phyloP scores from a whole-genome alignment of 1,140 invertebrate genomes.

The Cecropterus lyciades region DNA sequence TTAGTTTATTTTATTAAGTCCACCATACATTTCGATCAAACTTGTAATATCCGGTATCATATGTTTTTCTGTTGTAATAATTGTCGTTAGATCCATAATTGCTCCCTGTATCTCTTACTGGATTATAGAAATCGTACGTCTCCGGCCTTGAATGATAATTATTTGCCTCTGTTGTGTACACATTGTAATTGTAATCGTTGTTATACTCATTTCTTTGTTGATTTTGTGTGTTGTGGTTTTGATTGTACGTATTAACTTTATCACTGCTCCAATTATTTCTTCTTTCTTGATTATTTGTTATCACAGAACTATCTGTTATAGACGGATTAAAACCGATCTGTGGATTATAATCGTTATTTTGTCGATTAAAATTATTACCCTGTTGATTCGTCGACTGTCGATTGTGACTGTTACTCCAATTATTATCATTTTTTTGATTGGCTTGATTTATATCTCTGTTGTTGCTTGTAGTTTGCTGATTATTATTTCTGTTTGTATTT shows the following conservation, averaged over 20 bases:
- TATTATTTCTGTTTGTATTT: too few species aligned
- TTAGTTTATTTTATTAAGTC: conserved; percentile 17
- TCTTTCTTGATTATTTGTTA: conserved; percentile 19
- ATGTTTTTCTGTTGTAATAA: conserved; percentile 16
- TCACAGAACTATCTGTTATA: too few species aligned
- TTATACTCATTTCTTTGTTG: conserved; percentile 28
- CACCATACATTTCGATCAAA: conserved; percentile 38
- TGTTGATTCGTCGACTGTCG: too few species aligned
- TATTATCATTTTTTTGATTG: conserved; percentile 20
- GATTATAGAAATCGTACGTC: conserved; percentile 2
- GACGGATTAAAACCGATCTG: neutral
- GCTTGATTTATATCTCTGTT: conserved; percentile 5
- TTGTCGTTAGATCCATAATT: conserved; percentile 14
- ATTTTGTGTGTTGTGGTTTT: conserved; percentile 27
- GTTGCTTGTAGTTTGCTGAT: neutral
- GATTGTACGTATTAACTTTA: too few species aligned
- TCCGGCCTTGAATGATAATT: neutral
- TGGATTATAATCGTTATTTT: too few species aligned
- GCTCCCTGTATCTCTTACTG: neutral
- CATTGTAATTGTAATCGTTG: conserved; percentile 30
- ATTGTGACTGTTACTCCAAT: neutral
- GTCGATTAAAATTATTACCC: too few species aligned
- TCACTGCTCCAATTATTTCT: conserved; percentile 19
- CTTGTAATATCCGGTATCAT: conserved; percentile 13
- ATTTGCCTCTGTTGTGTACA: conserved; percentile 25